Evolutionary conservation across 1,140 invertebrate species (phyloP), one percentile per base, ranked within the genome.

Genomic region (Eupristina koningsbergeri): DNA sequence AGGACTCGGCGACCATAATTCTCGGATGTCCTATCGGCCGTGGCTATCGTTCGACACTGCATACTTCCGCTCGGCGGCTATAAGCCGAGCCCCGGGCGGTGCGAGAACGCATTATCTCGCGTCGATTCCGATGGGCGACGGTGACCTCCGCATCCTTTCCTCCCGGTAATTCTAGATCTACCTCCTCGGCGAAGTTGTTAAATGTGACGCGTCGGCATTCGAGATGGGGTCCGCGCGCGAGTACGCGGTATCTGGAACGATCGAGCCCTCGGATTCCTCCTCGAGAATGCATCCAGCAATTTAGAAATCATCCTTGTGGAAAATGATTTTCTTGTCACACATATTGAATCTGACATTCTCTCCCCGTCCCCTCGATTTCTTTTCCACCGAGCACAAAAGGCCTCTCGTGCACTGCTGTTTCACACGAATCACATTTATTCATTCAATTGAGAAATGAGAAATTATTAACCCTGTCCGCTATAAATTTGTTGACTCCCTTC

Each of bases 71-170:
- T 67, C 36, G 15, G 31, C 36, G 15, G 31, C 22, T 67, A 36
- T 67, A 67, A 39, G 31, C 15, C 31, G 17, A 36, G 34, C 34
- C 64, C 31, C 64, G 34, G 64, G 64, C 31, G 34, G 64, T 36
- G 36, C 64, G 34, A 36, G 61, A 64, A 64, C 61, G 61, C n/a
- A 64, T 64, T 64, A 64, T 64, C 61, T 64, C 61, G 31, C 61
- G 31, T 64, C 53, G 53, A 58, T 58, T 58, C 64, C 36, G 36
- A 71, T 26, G 36, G 36, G 64, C 67, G 39, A 71, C 34, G n/a
- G n/a, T n/a, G n/a, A n/a, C 39, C 36, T 34, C 36, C 31, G 31
- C 64, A 67, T 67, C 64, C 34, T 67, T 34, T 67, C 64, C 64
- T 67, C 6, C 36, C 36, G 15, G 31, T 36, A 67, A 36, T 67